Conservation (phyloP, 2,797 vertebrate species). For the Petrocephalus schoutedeni region DNA sequence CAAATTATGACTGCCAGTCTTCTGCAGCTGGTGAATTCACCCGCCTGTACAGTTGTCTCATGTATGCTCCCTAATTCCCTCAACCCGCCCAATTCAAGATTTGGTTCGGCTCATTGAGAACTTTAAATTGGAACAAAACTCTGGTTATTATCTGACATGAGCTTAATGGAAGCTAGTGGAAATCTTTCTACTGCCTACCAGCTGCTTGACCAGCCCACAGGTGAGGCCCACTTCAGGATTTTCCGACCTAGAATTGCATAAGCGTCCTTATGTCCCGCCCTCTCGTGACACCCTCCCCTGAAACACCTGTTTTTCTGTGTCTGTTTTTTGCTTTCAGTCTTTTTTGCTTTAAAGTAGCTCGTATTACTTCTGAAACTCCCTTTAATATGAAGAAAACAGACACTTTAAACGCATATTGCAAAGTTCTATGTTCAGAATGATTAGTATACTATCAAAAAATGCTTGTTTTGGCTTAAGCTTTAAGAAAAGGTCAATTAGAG, state of each 20-base stretch:
- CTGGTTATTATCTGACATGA: constrained; percentile 69
- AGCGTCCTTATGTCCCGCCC: constrained; percentile 24
- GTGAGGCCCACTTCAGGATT: constrained; percentile 45
- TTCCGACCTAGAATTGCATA: constrained; percentile 43
- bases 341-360: not conserved
- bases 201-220: constrained; percentile 50
- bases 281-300: not conserved
- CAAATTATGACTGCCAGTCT: constrained; percentile 51
- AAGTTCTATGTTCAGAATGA: not conserved
- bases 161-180: constrained; percentile 69
- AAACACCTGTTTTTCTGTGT: not conserved
- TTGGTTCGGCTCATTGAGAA: constrained; percentile 68
- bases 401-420: not conserved
- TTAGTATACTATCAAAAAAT: not conserved
- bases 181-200: constrained; percentile 51
- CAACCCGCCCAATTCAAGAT: constrained; percentile 66
- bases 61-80: constrained; percentile 72
- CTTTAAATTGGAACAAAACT: constrained; percentile 70
- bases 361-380: not conserved
- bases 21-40: constrained; percentile 59
- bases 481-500: not conserved
- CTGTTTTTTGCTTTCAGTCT: not conserved
- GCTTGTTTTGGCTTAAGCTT: not conserved
- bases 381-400: not conserved
- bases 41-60: constrained; percentile 61